Evolutionary conservation across 2,888 invertebrate species (phyloP).

Genomic region (Plebejus anna): DNA sequence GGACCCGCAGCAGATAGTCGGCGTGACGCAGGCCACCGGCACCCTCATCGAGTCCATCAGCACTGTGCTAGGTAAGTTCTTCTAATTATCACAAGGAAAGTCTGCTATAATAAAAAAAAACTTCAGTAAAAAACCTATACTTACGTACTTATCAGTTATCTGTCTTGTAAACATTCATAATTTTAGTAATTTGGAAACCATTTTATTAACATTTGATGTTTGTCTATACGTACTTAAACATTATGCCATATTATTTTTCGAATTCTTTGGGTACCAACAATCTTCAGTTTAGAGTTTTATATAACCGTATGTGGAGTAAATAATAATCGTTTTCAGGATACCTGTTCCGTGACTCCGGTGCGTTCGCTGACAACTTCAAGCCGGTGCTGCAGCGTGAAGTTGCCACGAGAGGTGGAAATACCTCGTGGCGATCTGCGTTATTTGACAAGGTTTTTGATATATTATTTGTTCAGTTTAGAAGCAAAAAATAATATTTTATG

Average conservation of each 20-base stretch:
- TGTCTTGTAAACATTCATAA: no score
- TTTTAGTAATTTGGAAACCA: no score
- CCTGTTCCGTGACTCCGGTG: conserved; percentile 53
- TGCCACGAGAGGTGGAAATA: conserved; percentile 36
- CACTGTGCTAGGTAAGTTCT: conserved; percentile 38
- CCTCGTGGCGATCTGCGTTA: conserved; percentile 47
- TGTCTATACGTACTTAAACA: no score
- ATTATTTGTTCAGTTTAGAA: background rate
- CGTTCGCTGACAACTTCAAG: conserved; percentile 61
- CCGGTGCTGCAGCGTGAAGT: conserved; percentile 50
- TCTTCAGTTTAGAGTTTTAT: no score
- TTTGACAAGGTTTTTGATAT: conserved; percentile 47
- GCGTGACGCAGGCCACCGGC: conserved; percentile 57
- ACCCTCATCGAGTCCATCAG: conserved; percentile 56
- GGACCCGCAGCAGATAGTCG: conserved; percentile 51
- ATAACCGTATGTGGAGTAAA: background rate
- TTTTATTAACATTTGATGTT: no score
- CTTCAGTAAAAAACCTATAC: no score
- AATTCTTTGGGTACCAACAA: no score
- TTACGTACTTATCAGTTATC: no score
- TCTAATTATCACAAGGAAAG: no score
- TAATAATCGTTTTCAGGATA: conserved; percentile 49
- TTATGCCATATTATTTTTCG: no score
- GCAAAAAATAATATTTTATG: no score
- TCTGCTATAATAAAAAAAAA: no score